Evolutionary conservation across 2,888 invertebrate genomes (phyloP).

Genomic region (Ennomos quercinarius): DNA sequence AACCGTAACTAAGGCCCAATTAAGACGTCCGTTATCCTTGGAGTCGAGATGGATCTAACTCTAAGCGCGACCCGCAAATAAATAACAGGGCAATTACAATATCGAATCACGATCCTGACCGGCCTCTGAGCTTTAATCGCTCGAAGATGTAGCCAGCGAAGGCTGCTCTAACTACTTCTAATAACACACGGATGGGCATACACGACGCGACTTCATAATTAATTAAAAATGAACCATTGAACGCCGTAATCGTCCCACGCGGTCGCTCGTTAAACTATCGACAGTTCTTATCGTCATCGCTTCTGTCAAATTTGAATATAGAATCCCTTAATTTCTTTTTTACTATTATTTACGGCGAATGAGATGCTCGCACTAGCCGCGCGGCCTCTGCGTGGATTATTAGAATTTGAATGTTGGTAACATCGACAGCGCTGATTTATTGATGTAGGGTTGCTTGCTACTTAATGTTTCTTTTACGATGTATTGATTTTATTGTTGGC

Average conservation of each 20-base stretch:
- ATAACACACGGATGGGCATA: conserved; percentile 60
- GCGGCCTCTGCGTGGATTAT: conserved; percentile 69
- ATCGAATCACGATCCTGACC: conserved; percentile 77
- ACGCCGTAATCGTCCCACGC: conserved; percentile 74
- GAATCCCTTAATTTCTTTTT: conserved; percentile 77
- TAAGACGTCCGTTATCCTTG: conserved; percentile 80
- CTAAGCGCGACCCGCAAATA: conserved; percentile 67
- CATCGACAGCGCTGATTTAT: conserved; percentile 74
- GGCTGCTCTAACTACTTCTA: conserved; percentile 60
- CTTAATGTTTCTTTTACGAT: conserved; percentile 75
- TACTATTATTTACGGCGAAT: conserved; percentile 72
- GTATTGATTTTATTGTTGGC: conserved; percentile 71
- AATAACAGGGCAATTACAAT: conserved; percentile 80
- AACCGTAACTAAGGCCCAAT: conserved; percentile 77
- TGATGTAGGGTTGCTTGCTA: conserved; percentile 72
- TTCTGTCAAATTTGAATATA: conserved; percentile 81
- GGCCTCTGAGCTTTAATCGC: conserved; percentile 72
- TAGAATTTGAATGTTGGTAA: conserved; percentile 76
- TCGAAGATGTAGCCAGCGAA: conserved; percentile 71
- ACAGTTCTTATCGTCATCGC: conserved; percentile 78
- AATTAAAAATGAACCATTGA: conserved; percentile 76
- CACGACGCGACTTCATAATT: conserved; percentile 66
- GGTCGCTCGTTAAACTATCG: conserved; percentile 75
- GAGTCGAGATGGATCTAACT: conserved; percentile 61
- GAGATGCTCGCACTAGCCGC: conserved; percentile 55